These are phyloP conservation scores for Mandrillus leucophaeus DNA, from an alignment of 2,113 vertebrate genomes.

Conservation along the genomic window DNA sequence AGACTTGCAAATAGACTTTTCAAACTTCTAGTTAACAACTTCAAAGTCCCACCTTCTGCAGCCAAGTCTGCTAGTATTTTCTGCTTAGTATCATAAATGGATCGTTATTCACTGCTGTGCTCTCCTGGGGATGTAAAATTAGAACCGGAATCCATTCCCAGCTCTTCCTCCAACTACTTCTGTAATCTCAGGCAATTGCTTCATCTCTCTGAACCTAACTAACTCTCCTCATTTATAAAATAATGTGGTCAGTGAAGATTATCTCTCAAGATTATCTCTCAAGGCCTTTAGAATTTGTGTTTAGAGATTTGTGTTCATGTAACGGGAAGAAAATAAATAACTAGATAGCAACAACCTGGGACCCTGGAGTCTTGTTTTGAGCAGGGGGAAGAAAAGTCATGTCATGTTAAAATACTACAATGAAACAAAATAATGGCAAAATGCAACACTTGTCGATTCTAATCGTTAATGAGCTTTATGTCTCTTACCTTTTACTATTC, in stretches of 20 bases:
- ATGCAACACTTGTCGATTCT: neutral
- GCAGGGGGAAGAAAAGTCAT: neutral
- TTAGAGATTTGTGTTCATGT: neutral
- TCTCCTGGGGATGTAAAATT: neutral
- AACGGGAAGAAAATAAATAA: constrained; percentile 32
- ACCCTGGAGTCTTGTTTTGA: neutral
- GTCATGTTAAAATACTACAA: neutral
- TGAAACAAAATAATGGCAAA: neutral
- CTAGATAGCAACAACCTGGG: neutral
- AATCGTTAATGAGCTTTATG: neutral
- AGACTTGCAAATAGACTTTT: neutral
- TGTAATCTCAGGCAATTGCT: neutral
- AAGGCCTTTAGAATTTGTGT: neutral
- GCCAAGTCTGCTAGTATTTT: neutral
- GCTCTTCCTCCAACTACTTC: neutral
- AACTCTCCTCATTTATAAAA: constrained; percentile 34
- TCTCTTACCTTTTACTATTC: neutral
- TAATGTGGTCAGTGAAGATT: neutral
- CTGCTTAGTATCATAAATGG: neutral
- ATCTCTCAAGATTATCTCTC: constrained; percentile 1
- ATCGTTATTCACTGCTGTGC: neutral
- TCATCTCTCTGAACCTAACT: neutral
- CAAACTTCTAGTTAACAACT: neutral
- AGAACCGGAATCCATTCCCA: constrained; percentile 11
- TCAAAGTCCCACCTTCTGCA: neutral